Percentiles rank a stretch among this genome's conserved stretches.
Evolutionary conservation across 2,888 invertebrate genomes (phyloP).

Genomic region (Hyposoter dolosus): DNA sequence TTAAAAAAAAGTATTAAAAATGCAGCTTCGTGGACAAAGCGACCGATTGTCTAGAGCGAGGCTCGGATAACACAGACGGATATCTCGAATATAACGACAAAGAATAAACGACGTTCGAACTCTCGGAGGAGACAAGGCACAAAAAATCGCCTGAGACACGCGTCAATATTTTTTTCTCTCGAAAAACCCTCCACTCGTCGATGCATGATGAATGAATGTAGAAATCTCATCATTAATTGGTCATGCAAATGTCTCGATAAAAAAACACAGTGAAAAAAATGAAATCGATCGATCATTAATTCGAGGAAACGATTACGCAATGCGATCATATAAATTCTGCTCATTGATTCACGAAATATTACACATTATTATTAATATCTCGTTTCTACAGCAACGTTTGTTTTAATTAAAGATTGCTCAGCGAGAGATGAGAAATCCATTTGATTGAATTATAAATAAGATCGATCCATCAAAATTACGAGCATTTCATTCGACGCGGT

Average conservation of each 20-base stretch:
- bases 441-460: background rate
- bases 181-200: background rate
- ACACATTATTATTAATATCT: background rate
- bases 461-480: background rate
- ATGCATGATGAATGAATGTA: constrained; percentile 15
- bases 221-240: constrained; percentile 7
- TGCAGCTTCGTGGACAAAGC: constrained; percentile 52
- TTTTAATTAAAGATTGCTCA: background rate
- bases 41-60: constrained; percentile 47
- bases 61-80: constrained; percentile 15
- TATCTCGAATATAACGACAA: constrained; percentile 18
- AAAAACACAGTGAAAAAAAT: background rate
- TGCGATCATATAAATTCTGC: background rate
- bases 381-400: background rate
- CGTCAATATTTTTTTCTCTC: constrained; percentile 21
- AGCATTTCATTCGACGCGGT: background rate
- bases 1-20: background rate
- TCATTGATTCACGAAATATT: background rate
- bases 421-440: background rate
- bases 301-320: background rate
- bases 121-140: background rate
- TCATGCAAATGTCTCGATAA: constrained; percentile 7
- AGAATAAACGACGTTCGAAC: constrained; percentile 3
- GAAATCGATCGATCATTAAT: background rate
- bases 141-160: constrained; percentile 9